Conservation (phyloP, 2,797 vertebrate species). For the Cossypha caffra region DNA sequence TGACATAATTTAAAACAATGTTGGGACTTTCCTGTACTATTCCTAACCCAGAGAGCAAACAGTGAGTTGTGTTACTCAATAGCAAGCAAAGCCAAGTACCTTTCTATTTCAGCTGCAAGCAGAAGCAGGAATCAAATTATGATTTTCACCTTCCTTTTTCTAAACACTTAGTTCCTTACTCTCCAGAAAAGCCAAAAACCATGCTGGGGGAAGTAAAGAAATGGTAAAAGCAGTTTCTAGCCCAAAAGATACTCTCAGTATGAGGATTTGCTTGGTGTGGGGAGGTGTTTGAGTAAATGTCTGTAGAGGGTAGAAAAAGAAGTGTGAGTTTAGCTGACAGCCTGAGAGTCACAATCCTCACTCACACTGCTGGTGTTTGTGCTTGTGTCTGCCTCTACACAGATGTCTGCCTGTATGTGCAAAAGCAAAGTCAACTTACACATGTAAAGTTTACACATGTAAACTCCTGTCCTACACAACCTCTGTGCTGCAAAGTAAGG, state of each 20-base stretch:
- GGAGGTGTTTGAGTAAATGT: background rate
- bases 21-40: slow-evolving; percentile 27
- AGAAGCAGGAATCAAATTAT: background rate
- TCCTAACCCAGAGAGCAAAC: background rate
- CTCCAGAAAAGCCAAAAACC: background rate
- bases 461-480: background rate
- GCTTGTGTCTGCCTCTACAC: background rate
- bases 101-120: slow-evolving; percentile 1
- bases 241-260: background rate
- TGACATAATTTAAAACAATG: slow-evolving; percentile 36
- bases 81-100: background rate
- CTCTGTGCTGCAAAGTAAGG: background rate
- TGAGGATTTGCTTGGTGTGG: background rate
- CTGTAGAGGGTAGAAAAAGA: background rate
- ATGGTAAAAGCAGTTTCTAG: background rate
- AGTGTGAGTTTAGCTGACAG: background rate
- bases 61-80: background rate
- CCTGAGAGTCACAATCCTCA: background rate
- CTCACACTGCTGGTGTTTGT: background rate
- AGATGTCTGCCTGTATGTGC: background rate
- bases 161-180: background rate
- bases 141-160: slow-evolving; percentile 6
- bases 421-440: background rate
- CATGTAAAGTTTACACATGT: background rate
- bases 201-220: background rate